These are phyloP conservation scores for Pseudoatta argentina DNA, from an alignment of 1,140 invertebrate genomes.

Conservation along the genomic window DNA sequence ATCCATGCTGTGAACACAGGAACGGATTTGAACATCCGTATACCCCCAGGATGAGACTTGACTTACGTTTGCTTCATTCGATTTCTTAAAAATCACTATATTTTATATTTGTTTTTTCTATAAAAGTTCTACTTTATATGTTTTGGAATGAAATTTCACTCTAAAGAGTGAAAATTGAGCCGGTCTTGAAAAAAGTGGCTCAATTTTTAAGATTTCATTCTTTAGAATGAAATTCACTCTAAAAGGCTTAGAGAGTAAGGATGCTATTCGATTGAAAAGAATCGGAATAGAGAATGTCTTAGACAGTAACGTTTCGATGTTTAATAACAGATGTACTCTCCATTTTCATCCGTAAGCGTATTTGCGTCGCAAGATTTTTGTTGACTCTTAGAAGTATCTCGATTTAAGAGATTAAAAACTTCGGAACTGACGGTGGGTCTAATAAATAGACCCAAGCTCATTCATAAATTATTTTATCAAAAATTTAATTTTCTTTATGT, in stretches of 20 bases:
- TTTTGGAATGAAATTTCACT: too few relatives aligned
- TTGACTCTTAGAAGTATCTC: neutral
- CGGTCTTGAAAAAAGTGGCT: too few relatives aligned
- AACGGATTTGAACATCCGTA: neutral
- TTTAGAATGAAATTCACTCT: too few relatives aligned
- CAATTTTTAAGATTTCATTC: too few relatives aligned
- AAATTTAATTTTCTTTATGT: too few relatives aligned
- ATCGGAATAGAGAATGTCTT: neutral
- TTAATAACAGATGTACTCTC: neutral
- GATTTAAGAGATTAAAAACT: neutral
- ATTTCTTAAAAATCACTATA: neutral
- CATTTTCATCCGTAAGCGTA: neutral
- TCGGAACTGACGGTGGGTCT: too few relatives aligned
- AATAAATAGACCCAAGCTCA: too few relatives aligned
- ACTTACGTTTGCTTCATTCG: neutral
- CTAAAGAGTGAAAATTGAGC: too few relatives aligned
- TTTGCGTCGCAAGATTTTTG: neutral
- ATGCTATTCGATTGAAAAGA: neutral
- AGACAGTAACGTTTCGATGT: neutral
- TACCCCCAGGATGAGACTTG: neutral
- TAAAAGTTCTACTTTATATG: neutral
- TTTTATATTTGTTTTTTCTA: neutral
- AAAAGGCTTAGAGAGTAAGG: too few relatives aligned
- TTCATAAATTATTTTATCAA: too few relatives aligned
- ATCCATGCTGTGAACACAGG: conserved; percentile 5